A percentile compares a stretch with the other conserved stretches of the same genome.
These are phyloP conservation scores for Orthosia gracilis DNA, from an alignment of 2,888 invertebrate genomes.

Conservation along the genomic window DNA sequence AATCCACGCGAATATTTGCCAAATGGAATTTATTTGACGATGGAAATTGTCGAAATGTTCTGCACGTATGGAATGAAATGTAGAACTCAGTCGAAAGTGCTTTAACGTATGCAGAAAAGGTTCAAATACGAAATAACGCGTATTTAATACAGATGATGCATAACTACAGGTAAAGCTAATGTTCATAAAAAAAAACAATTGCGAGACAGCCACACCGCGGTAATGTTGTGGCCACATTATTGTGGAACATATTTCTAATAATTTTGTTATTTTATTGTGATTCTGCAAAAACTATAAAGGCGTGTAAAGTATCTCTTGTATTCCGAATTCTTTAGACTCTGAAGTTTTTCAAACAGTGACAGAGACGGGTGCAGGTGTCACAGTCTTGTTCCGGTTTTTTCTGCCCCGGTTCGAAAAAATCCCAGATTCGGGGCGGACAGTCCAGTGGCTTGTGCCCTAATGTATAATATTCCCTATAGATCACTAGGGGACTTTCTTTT, in stretches of 20 bases:
- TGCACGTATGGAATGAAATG: background rate
- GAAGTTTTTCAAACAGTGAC: no score
- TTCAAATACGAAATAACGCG: background rate
- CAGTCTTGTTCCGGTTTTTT: no score
- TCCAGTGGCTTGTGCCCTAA: no score
- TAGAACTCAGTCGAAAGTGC: background rate
- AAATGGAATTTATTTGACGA: slow-evolving; percentile 16
- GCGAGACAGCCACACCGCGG: background rate
- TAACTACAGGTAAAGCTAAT: slow-evolving; percentile 1
- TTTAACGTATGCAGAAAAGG: slow-evolving; percentile 1
- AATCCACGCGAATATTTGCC: slow-evolving; percentile 11
- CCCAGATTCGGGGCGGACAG: no score
- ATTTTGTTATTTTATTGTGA: no score
- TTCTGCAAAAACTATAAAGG: no score
- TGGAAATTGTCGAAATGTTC: slow-evolving; percentile 1
- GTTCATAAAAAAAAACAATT: slow-evolving; percentile 1
- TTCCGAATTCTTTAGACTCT: no score
- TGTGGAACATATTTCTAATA: background rate
- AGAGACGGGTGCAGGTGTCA: no score
- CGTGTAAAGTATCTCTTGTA: no score
- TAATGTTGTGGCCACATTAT: background rate
- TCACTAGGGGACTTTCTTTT: no score
- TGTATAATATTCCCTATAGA: no score
- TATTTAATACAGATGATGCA: background rate
- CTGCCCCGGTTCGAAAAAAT: no score